Percentiles rank a stretch among this genome's conserved stretches.
These are phyloP conservation scores for Varanus komodoensis DNA, from an alignment of 2,113 vertebrate genomes.

Conservation along the genomic window DNA sequence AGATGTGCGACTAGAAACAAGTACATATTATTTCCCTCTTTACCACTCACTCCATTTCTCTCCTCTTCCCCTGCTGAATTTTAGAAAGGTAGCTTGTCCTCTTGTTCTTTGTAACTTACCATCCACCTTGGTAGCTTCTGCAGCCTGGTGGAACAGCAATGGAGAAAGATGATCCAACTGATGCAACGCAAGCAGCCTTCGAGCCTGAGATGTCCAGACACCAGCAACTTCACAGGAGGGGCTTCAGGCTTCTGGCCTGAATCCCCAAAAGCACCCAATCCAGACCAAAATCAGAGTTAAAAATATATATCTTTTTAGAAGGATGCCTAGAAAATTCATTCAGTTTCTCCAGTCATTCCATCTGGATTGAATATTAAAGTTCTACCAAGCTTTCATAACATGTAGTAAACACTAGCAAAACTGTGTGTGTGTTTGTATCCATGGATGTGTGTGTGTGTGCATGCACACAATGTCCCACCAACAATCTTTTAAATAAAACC, in stretches of 20 bases:
- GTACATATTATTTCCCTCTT: no score
- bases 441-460: no score
- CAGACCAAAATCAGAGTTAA: not conserved
- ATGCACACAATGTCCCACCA: not conserved
- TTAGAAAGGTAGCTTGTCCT: no score
- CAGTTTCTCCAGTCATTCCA: not conserved
- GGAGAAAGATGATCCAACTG: not conserved
- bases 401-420: not conserved
- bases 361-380: not conserved
- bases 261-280: not conserved
- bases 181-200: not conserved
- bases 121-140: no score
- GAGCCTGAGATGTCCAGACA: not conserved
- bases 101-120: no score
- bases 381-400: not conserved
- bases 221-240: not conserved
- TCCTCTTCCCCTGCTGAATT: no score
- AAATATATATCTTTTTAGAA: not conserved
- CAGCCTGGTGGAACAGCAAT: no score
- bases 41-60: no score
- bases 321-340: not conserved
- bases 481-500: not conserved
- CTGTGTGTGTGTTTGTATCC: no score
- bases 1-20: no score
- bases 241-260: not conserved